Evolutionary conservation across 2,113 vertebrate species (phyloP).

Genomic region (Actinemys pallida): DNA sequence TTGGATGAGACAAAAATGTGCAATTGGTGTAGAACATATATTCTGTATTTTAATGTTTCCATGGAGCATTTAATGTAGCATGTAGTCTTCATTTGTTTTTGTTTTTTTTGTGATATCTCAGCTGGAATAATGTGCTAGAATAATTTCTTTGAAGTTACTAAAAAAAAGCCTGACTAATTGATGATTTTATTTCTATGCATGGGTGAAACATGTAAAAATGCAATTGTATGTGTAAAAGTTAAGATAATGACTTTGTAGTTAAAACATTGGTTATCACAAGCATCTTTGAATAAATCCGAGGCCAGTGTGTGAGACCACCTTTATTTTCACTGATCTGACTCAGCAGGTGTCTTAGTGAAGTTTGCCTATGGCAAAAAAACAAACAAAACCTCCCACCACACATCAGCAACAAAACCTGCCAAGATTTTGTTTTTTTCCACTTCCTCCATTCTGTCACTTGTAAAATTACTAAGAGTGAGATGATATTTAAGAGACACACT

Average conservation of each 20-base stretch:
- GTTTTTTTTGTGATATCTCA: background rate
- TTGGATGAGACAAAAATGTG: background rate
- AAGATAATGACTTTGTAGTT: background rate
- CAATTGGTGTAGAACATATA: background rate
- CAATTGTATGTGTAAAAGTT: background rate
- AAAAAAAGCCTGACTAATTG: background rate
- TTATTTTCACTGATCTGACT: background rate
- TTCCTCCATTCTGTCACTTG: background rate
- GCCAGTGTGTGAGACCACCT: background rate
- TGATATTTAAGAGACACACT: background rate
- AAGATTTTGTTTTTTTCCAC: background rate
- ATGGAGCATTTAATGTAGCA: background rate
- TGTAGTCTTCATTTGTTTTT: background rate
- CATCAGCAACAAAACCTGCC: background rate
- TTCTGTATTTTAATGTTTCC: background rate
- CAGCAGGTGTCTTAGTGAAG: rapidly evolving
- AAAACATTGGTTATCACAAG: background rate
- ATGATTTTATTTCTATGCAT: background rate
- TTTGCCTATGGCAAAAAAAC: background rate
- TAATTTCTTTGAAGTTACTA: background rate
- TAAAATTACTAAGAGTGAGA: background rate
- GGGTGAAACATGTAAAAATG: background rate
- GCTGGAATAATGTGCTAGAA: background rate
- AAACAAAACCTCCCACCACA: background rate
- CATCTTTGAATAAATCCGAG: background rate